phyloP scores from a whole-genome alignment of 2,888 invertebrate species.

The Nemotelus pantherinus region DNA sequence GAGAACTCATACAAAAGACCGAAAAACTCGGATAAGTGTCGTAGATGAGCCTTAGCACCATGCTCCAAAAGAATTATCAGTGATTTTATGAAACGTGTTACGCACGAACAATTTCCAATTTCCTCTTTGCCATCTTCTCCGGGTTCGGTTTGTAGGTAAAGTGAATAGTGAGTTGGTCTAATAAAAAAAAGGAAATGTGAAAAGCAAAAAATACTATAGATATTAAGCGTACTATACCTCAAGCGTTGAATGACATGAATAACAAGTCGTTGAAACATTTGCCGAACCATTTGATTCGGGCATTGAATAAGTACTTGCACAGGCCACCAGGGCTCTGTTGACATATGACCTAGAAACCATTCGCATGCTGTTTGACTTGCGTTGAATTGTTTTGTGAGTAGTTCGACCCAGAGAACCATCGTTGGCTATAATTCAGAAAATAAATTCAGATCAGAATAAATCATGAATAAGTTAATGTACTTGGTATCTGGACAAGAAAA shows the following conservation, averaged over 20 bases:
- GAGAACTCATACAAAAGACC: constrained; percentile 92
- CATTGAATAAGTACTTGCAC: constrained; percentile 94
- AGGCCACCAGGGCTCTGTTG: constrained; percentile 94
- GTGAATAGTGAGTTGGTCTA: constrained; percentile 69
- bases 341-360: constrained; percentile 94
- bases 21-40: constrained; percentile 93
- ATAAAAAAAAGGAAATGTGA: constrained; percentile 54
- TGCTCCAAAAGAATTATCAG: constrained; percentile 87
- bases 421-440: constrained; percentile 73
- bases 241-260: constrained; percentile 94
- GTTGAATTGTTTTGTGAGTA: constrained; percentile 94
- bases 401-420: constrained; percentile 96
- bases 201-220: constrained; percentile 25
- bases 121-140: constrained; percentile 65
- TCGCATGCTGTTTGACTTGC: constrained; percentile 88
- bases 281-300: constrained; percentile 95
- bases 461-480: neutral
- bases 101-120: constrained; percentile 84
- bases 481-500: neutral
- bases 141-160: constrained; percentile 70
- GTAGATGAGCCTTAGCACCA: constrained; percentile 84
- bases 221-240: constrained; percentile 66
- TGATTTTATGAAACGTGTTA: constrained; percentile 91
- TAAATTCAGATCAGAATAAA: constrained; percentile 31
- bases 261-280: constrained; percentile 95